A percentile compares a stretch with the other conserved stretches of the same genome.
Conservation (phyloP, 2,113 vertebrate genomes). For the Sclerurus mexicanus region DNA sequence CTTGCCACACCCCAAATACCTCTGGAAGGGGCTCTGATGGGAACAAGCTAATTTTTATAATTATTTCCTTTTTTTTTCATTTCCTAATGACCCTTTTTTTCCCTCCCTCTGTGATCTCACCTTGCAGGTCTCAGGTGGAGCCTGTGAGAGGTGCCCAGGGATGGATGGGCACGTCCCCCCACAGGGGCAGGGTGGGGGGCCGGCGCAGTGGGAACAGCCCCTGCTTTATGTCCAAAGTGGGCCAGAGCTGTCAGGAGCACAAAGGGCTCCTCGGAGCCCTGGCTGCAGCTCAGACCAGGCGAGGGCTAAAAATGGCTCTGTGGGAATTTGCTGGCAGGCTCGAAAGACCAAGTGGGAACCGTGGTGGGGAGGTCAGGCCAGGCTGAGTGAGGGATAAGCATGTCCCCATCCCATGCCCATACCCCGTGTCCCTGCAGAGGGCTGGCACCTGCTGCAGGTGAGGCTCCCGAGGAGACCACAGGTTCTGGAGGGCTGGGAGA, state of each 20-base stretch:
- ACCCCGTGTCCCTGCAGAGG: background rate
- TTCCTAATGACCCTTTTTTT: accelerated
- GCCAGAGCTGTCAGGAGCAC: background rate
- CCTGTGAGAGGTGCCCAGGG: background rate
- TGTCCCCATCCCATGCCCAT: background rate
- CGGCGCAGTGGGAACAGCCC: background rate
- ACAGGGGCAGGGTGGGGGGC: accelerated
- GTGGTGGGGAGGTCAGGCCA: accelerated
- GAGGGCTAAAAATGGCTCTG: conserved; percentile 66
- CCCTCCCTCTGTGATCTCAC: background rate
- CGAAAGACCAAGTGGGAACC: background rate
- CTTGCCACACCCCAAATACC: background rate
- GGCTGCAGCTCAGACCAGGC: background rate
- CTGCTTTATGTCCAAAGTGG: background rate
- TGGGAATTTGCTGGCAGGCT: conserved; percentile 50
- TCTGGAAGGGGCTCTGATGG: accelerated
- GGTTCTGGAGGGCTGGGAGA: background rate
- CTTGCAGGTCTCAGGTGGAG: background rate
- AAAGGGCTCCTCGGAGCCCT: conserved; percentile 14
- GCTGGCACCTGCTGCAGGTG: background rate
- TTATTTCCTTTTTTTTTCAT: background rate
- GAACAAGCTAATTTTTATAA: accelerated
- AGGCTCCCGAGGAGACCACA: accelerated
- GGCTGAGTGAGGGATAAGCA: background rate
- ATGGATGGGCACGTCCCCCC: accelerated